These are phyloP conservation scores for Trididemnum miniatum DNA, from an alignment of 23 tunicate genomes.

Conservation along the genomic window DNA sequence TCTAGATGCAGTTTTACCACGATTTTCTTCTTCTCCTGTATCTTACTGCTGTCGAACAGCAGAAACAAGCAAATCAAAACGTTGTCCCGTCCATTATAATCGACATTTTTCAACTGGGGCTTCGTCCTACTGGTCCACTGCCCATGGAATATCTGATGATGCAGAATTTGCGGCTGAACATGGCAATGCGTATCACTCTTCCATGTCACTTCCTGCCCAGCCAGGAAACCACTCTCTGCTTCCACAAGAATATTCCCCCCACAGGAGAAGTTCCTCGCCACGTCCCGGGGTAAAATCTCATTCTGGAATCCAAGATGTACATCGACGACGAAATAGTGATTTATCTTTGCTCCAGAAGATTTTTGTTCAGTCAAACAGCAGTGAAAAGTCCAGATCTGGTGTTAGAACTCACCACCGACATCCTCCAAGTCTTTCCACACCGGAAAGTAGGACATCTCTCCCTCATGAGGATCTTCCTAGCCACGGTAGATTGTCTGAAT, in stretches of 20 bases:
- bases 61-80: neutral
- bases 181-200: neutral
- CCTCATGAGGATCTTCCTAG: neutral
- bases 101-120: neutral
- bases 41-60: neutral
- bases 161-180: neutral
- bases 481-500: neutral
- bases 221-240: neutral
- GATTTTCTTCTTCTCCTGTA: too few relatives aligned
- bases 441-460: neutral
- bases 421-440: neutral
- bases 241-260: neutral
- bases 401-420: neutral
- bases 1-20: too few relatives aligned
- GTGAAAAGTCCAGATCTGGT: neutral
- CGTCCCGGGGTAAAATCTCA: neutral
- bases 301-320: neutral
- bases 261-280: neutral
- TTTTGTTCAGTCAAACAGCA: neutral
- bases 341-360: constrained; percentile 16
- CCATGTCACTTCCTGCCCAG: neutral
- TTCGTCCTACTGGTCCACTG: neutral
- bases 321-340: neutral
- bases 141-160: neutral
- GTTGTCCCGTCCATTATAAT: neutral